These are phyloP conservation scores for Odocoileus hemionus DNA, from an alignment of 2,113 vertebrate genomes.

Conservation along the genomic window DNA sequence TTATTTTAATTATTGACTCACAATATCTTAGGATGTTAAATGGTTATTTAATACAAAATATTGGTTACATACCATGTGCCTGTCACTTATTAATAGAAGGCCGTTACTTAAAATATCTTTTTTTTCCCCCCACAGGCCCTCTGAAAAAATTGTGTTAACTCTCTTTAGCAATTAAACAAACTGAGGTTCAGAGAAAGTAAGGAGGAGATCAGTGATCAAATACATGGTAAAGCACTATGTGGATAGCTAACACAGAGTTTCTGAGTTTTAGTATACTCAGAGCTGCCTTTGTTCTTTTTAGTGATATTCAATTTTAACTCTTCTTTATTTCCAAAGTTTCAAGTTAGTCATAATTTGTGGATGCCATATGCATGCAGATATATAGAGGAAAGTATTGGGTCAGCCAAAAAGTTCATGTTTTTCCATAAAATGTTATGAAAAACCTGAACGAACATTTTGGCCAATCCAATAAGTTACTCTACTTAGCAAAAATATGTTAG, in stretches of 20 bases:
- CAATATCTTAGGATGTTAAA: not conserved
- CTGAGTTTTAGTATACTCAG: not conserved
- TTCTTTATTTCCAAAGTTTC: not conserved
- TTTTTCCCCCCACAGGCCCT: not conserved
- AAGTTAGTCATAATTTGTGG: not conserved
- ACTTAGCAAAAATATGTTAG: not conserved
- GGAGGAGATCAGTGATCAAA: not conserved
- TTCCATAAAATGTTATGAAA: not conserved
- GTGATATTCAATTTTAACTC: not conserved
- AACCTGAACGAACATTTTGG: not conserved
- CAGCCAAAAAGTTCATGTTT: not conserved
- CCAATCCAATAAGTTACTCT: not conserved
- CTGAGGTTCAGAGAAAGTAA: not conserved
- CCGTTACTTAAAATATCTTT: not conserved
- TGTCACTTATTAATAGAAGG: not conserved
- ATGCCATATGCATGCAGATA: not conserved
- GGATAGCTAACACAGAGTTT: not conserved
- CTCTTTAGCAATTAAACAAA: not conserved
- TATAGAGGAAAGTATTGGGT: not conserved
- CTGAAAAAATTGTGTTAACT: not conserved
- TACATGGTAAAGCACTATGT: not conserved
- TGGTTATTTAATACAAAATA: not conserved
- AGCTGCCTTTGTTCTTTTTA: not conserved
- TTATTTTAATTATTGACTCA: not conserved
- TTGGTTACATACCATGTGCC: not conserved